Percentiles rank a stretch among this genome's conserved stretches.
Conservation (phyloP, 2,797 vertebrate genomes). For the Darevskia mixta region DNA sequence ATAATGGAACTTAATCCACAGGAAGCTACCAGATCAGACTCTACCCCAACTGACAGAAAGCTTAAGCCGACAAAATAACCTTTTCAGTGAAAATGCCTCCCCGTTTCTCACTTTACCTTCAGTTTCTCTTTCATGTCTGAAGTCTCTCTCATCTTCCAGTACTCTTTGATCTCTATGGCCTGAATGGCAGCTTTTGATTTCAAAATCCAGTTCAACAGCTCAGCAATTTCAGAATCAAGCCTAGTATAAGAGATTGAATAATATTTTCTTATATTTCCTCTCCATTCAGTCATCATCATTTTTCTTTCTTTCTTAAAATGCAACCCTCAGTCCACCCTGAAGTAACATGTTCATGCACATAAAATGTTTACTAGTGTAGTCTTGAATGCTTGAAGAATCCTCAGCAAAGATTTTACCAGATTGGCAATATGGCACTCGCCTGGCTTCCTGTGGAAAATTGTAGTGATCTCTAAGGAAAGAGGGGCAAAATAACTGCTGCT, state of each 20-base stretch:
- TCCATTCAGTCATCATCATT: neutral
- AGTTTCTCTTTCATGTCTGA: constrained; percentile 82
- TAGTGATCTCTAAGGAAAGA: neutral
- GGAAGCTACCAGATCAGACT: constrained; percentile 31
- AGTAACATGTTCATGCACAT: neutral
- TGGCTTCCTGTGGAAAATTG: neutral
- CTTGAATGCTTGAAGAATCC: neutral
- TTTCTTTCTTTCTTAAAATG: constrained; percentile 24
- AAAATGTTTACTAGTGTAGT: neutral
- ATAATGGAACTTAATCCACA: constrained; percentile 50
- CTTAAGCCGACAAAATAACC: constrained; percentile 54
- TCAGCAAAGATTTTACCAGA: neutral
- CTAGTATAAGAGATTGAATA: constrained; percentile 77
- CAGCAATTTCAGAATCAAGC: constrained; percentile 85
- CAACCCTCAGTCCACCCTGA: neutral
- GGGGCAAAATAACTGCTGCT: neutral
- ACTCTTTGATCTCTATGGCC: constrained; percentile 82
- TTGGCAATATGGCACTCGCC: neutral
- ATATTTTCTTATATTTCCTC: constrained; percentile 29
- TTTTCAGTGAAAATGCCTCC: constrained; percentile 50
- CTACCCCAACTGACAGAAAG: constrained; percentile 58
- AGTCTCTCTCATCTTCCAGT: constrained; percentile 81
- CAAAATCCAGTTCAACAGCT: constrained; percentile 86
- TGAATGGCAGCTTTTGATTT: constrained; percentile 84
- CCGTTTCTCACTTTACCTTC: constrained; percentile 81